Evolutionary conservation across 2,888 invertebrate genomes (phyloP), one percentile per base, ranked within the genome.

Genomic region (Lacanobia wlatinum): DNA sequence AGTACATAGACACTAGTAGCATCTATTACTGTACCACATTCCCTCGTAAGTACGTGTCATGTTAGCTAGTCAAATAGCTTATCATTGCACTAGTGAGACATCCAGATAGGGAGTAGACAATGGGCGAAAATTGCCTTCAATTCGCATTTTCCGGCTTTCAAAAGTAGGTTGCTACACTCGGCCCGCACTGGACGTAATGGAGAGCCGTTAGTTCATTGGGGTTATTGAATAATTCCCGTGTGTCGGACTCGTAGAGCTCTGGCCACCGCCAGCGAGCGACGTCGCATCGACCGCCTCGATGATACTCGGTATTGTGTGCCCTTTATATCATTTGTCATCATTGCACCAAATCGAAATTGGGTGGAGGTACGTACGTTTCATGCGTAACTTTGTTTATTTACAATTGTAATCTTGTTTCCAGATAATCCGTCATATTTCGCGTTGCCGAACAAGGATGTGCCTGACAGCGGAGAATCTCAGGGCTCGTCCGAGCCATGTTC

Each of bases 341-440:
- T 63, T 69, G 28, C 43, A 40, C 40, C 12, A 50, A 58, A 65
- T 56, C n/a, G 5, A 50, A 58, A 65, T 52, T 43, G 6, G 10
- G 2, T 38, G 10, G 4, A 55, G 10, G 46, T 52, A 38, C 28
- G 28, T 28, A 55, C 18, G 48, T 48, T 18, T 18, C 18, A 2
- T 48, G 56, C 18, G 16, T 23, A 28, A 16, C 34, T 52, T 64
- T 82, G 50, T 70, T 55, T 56, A 59, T 64, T 28, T 62, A 71
- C 65, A 71, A 55, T 50, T 38, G 2, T 34, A 38, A 56, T 66
- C 79, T 87, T 90, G 95, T 92, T 96, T 96, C 85, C 97, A 98
- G 98, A 98, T 95, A 98, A 98, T 93, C 98, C 98, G 60, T 98
- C 98, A 79, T 98, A 98, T 92, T 98, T 98, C 92, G 97, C 97